These are phyloP conservation scores for Uloborus plumipes DNA, from an alignment of 2,888 invertebrate species.

Conservation along the genomic window DNA sequence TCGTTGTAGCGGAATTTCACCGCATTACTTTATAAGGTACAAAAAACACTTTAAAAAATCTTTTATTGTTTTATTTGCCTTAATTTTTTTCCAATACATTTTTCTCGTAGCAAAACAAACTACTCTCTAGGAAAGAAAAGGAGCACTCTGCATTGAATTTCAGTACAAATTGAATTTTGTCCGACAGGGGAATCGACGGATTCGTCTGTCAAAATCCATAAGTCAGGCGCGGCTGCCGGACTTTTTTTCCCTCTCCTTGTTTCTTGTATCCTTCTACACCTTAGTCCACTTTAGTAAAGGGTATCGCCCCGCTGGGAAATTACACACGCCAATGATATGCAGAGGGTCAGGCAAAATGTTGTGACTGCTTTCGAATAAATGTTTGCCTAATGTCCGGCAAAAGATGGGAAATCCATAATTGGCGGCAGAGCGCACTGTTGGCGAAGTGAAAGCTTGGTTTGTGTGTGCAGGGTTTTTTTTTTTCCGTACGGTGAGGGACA, in stretches of 20 bases:
- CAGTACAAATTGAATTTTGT: conserved; percentile 56
- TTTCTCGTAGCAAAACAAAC: not conserved
- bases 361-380: conserved; percentile 59
- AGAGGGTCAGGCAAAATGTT: conserved; percentile 58
- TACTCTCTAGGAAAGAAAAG: not conserved
- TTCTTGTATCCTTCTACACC: conserved; percentile 29
- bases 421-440: conserved; percentile 7
- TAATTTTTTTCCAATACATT: too few relatives aligned
- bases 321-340: conserved; percentile 59
- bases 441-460: not conserved
- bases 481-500: too few relatives aligned
- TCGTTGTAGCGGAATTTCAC: too few relatives aligned
- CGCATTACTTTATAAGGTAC: too few relatives aligned
- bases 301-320: conserved; percentile 60
- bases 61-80: too few relatives aligned
- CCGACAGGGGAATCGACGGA: conserved; percentile 53
- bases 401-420: conserved; percentile 26
- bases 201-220: conserved; percentile 62
- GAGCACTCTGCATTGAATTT: conserved; percentile 2
- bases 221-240: conserved; percentile 37
- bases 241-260: conserved; percentile 10
- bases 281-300: conserved; percentile 49
- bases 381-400: conserved; percentile 56
- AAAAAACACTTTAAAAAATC: too few relatives aligned
- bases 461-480: too few relatives aligned